These are phyloP conservation scores for Porites rus DNA, from an alignment of 92 coral and sea anemone genomes.

Conservation along the genomic window DNA sequence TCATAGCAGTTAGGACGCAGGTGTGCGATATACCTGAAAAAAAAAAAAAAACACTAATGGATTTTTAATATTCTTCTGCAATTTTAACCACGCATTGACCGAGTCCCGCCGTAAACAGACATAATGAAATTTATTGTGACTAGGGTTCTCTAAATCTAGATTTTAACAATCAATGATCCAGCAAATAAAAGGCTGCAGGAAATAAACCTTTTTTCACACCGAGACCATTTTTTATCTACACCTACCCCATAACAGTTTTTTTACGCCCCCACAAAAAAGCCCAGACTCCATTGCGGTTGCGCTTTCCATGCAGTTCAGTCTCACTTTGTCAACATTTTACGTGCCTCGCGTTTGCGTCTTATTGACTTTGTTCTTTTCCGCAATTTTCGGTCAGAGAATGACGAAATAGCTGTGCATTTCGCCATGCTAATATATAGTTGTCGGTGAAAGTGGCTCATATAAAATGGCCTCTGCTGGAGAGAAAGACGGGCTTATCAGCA, in stretches of 20 bases:
- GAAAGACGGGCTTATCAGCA: background rate
- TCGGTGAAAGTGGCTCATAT: conserved; percentile 11
- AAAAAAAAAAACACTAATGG: background rate
- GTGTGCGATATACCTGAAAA: too few species aligned
- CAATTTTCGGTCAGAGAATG: conserved; percentile 15
- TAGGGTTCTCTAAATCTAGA: background rate
- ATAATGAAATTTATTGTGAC: background rate
- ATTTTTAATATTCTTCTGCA: background rate
- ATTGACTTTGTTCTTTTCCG: conserved; percentile 33
- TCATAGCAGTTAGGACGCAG: too few species aligned
- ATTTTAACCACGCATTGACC: too few species aligned
- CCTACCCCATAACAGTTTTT: background rate
- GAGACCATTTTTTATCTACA: background rate
- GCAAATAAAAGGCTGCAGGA: background rate
- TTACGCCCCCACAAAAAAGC: conserved; percentile 48
- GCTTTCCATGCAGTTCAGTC: background rate
- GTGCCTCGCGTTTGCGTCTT: conserved; percentile 13
- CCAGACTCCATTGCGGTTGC: conserved; percentile 47
- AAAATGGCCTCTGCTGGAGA: conserved; percentile 53
- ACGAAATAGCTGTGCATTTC: conserved; percentile 28
- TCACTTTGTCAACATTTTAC: conserved; percentile 46
- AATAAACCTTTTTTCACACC: background rate
- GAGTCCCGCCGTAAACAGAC: background rate
- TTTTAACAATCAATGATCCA: background rate
- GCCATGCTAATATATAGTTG: conserved; percentile 26